phyloP scores from a whole-genome alignment of 2,113 vertebrate genomes.

The Coregonus clupeaformis region DNA sequence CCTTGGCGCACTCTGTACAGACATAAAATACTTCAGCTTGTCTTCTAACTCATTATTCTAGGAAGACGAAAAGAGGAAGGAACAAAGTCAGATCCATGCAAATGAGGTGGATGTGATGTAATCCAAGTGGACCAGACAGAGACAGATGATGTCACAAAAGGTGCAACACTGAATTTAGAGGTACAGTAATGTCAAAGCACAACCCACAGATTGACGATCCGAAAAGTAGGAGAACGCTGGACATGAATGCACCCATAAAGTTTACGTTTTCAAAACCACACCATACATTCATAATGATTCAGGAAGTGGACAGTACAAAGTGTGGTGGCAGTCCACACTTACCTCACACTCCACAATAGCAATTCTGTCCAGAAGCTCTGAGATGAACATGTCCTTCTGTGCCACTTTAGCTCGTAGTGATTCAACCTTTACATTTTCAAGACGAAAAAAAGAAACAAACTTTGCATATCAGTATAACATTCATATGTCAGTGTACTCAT shows the following conservation, averaged over 20 bases:
- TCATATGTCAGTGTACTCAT: neutral
- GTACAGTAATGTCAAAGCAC: slow-evolving; percentile 20
- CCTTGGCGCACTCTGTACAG: slow-evolving; percentile 72
- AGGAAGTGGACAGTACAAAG: neutral
- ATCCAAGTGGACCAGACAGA: slow-evolving; percentile 13
- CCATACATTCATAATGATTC: slow-evolving; percentile 16
- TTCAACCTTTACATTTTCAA: slow-evolving; percentile 77
- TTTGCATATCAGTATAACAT: neutral
- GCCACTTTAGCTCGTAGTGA: slow-evolving; percentile 85
- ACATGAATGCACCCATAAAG: neutral
- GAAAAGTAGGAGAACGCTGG: neutral
- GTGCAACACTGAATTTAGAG: slow-evolving; percentile 27
- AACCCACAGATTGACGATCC: neutral
- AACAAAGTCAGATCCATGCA: slow-evolving; percentile 57
- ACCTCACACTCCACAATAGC: slow-evolving; percentile 98
- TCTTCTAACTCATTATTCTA: slow-evolving; percentile 98
- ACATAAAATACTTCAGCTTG: slow-evolving; percentile 90
- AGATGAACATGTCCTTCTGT: slow-evolving; percentile 92
- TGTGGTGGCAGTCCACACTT: slow-evolving; percentile 50
- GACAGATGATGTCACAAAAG: slow-evolving; percentile 23
- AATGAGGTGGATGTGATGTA: neutral
- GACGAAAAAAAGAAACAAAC: neutral
- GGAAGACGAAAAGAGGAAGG: slow-evolving; percentile 71
- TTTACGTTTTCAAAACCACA: slow-evolving; percentile 6
- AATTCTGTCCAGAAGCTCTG: slow-evolving; percentile 95